These are phyloP conservation scores for Tenebrio molitor DNA, from an alignment of 1,140 invertebrate species.

Conservation along the genomic window DNA sequence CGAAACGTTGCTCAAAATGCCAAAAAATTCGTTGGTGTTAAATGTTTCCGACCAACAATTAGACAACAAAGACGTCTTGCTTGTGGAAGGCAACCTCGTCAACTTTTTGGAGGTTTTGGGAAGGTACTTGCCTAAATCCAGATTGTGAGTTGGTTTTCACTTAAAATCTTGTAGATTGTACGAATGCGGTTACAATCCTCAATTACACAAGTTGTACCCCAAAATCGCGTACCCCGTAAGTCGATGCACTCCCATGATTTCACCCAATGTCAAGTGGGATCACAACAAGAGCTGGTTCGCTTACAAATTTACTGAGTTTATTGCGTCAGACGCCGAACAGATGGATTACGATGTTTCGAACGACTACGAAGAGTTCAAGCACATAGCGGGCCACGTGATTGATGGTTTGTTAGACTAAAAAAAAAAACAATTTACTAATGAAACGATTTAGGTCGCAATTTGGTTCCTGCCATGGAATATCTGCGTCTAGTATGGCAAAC, in stretches of 20 bases:
- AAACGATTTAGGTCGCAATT: constrained; percentile 82
- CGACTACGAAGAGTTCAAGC: constrained; percentile 78
- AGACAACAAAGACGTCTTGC: constrained; percentile 73
- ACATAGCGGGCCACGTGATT: constrained; percentile 85
- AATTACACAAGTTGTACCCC: background rate
- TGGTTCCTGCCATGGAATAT: constrained; percentile 93
- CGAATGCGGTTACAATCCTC: background rate
- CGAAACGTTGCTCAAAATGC: no score
- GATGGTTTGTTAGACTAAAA: constrained; percentile 70
- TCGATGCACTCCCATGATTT: background rate
- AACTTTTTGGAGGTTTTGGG: constrained; percentile 63
- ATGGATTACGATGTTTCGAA: constrained; percentile 68
- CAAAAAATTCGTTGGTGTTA: no score
- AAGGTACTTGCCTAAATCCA: constrained; percentile 73
- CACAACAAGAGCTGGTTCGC: background rate
- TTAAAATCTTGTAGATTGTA: background rate
- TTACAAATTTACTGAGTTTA: background rate
- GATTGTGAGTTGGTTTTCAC: no score
- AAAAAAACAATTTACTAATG: constrained; percentile 80
- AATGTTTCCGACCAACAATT: constrained; percentile 70
- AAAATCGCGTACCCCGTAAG: background rate
- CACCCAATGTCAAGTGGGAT: background rate
- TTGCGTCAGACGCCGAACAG: constrained; percentile 65
- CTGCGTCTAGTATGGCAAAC: constrained; percentile 90
- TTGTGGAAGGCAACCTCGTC: constrained; percentile 48